A percentile compares a stretch with the other conserved stretches of the same genome.
Evolutionary conservation across 2,888 invertebrate species (phyloP).

Genomic region (Steinernema scapterisci): DNA sequence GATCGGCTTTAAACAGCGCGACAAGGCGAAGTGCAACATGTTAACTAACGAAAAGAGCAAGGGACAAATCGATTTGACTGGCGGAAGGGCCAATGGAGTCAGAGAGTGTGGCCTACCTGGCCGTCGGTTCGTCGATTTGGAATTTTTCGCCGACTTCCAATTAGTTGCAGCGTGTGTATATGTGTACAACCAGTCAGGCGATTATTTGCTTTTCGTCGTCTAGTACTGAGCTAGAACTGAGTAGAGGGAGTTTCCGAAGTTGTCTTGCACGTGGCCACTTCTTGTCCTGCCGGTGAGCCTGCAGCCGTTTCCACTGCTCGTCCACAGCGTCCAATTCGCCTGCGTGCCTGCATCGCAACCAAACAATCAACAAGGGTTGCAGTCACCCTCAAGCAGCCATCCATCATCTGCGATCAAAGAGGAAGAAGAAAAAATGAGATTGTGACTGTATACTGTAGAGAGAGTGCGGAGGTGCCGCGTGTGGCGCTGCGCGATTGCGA

Average conservation of each 20-base stretch:
- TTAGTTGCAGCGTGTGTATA: neutral
- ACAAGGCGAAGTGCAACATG: constrained; percentile 30
- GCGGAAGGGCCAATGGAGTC: neutral
- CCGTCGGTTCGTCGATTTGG: neutral
- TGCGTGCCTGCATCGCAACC: neutral
- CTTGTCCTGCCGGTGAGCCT: no score
- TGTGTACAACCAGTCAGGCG: neutral
- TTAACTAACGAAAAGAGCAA: constrained; percentile 12
- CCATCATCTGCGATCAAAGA: neutral
- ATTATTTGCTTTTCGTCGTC: constrained; percentile 23
- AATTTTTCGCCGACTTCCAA: constrained; percentile 7
- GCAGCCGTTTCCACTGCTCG: neutral
- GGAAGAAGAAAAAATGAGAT: neutral
- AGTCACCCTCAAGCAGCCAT: constrained; percentile 2
- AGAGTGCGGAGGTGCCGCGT: constrained; percentile 12
- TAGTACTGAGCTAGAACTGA: neutral
- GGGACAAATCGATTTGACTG: constrained; percentile 29
- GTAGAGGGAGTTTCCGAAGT: neutral
- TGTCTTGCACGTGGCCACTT: constrained; percentile 13
- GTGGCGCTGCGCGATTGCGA: neutral
- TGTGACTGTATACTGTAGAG: neutral
- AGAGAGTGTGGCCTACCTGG: neutral
- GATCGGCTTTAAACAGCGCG: constrained; percentile 33
- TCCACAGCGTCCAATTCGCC: neutral
- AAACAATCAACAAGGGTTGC: constrained; percentile 27